Evolutionary conservation across 2,113 vertebrate genomes (phyloP).

Genomic region (Xiphophorus hellerii): DNA sequence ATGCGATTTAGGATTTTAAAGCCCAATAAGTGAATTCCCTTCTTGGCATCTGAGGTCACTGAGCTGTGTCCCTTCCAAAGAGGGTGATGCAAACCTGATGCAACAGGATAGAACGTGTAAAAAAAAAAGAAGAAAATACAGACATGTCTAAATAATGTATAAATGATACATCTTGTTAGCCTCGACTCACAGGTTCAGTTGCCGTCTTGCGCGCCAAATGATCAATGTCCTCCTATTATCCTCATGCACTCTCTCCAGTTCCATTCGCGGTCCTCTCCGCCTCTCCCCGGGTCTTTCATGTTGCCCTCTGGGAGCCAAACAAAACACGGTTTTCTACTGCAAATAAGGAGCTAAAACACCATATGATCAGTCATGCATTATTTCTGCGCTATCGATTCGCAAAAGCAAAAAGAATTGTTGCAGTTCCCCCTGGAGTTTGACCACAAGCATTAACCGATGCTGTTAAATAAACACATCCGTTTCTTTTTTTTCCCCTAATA

Average conservation of each 20-base stretch:
- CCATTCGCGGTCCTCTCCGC: conserved; percentile 58
- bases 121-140: conserved; percentile 7
- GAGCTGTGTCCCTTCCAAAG: conserved; percentile 25
- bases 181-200: conserved; percentile 59
- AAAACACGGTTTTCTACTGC: conserved; percentile 74
- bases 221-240: conserved; percentile 77
- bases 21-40: conserved; percentile 20
- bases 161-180: conserved; percentile 68
- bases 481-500: no score
- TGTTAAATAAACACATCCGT: conserved; percentile 48
- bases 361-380: conserved; percentile 82
- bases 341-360: conserved; percentile 77
- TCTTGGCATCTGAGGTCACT: conserved; percentile 33
- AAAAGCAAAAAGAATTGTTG: conserved; percentile 75
- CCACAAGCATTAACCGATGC: conserved; percentile 66
- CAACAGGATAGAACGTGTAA: conserved; percentile 34
- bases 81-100: conserved; percentile 68
- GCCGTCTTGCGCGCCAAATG: conserved; percentile 67
- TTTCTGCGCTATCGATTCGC: conserved; percentile 82
- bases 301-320: conserved; percentile 73
- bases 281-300: conserved; percentile 69
- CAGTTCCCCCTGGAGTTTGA: conserved; percentile 72
- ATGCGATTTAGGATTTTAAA: conserved; percentile 28
- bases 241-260: conserved; percentile 60
- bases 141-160: conserved; percentile 71